Evolutionary conservation across 1,140 invertebrate species (phyloP), one percentile per base, ranked within the genome.

Genomic region (Papilio dardanus): DNA sequence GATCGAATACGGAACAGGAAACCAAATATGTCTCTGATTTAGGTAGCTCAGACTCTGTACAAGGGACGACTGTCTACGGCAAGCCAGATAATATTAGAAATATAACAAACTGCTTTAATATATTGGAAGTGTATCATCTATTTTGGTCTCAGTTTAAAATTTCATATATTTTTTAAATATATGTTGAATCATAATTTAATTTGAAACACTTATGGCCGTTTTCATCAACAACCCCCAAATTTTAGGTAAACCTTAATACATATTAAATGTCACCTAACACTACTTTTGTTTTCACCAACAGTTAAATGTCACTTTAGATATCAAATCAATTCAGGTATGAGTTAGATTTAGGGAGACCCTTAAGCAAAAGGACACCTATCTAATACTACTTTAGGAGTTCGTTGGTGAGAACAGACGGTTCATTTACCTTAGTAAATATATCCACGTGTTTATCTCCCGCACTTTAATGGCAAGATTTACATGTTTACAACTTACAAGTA

Each of bases 1-100:
- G 42, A 71, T 71, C 69, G 69, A 50, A 50, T 31, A 42, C 69
- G 69, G 69, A 71, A 71, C n/a, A 71, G 69, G 69, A 71, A 71
- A 50, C 42, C 24, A 31, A 71, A 71, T 71, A 24, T 42, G 67
- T 35, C 42, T 30, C 42, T 24, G 69, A 71, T 71, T 71, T 71
- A 71, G 69, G 42, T 19, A 31, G 40, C 31, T 33, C 5, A 7
- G 19, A 68, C 35, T 35, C 24, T 35, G 37, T 62, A 62, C 54
- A 62, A 62, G 54, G 12, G 24, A 30, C 24, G 21, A 10, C 50
- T 58, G 50, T 58, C 50, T 58, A 8, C 28, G 21, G 24, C 21
- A 3, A 58, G 28, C 50, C 50, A 24, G 50, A 69, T 69, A 69
- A 2, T 42, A 8, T 21, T 69, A 24, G 30, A 69, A 40, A n/a